Evolutionary conservation across 2,888 invertebrate genomes (phyloP), one percentile per base, ranked within the genome.

Genomic region (Stictocephala bisonia): DNA sequence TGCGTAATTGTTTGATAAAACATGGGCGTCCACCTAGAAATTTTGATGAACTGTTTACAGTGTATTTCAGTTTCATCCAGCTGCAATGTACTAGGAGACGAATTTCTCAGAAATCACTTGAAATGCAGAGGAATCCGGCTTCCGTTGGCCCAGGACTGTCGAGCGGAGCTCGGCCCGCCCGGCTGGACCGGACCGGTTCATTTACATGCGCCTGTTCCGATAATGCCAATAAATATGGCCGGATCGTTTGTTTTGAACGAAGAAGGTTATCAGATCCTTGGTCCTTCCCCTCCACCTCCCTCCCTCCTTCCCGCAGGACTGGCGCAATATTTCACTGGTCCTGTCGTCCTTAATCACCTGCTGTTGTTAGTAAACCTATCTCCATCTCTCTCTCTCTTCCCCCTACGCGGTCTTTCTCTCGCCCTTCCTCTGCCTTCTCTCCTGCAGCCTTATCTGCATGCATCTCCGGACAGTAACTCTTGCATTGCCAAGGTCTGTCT

Each of bases 391-490:
- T 80, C 81, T 79, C 64, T 40, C 64, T 80, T 81, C 82, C 80
- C 79, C 81, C 80, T 79, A 78, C 77, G 75, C 78, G 76, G 74
- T 80, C 81, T 80, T 81, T 82, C 82, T 81, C 80, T 80, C 81
- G 82, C 81, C 81, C 81, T 81, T 80, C 80, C 79, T 75, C 76
- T 79, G 79, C 79, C 6, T n/a, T 7, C 11, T 24, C 58, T 13
- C 9, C 22, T 22, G n/a, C 15, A 24, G 15, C 58, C 51, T 53
- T 69, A 56, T 69, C 69, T 69, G 51, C 69, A 69, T 68, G 50
- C 29, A 50, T 40, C 40, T 29, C 13, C 53, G 29, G n/a, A n/a
- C n/a, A n/a, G n/a, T n/a, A n/a, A n/a, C n/a, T n/a, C n/a, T n/a
- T 18, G 11, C 15, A 2, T 18, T 44, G 15, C 9, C 20, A 15